Conservation (phyloP, 2,888 invertebrate genomes). For the Lepidochrysops patricia region DNA sequence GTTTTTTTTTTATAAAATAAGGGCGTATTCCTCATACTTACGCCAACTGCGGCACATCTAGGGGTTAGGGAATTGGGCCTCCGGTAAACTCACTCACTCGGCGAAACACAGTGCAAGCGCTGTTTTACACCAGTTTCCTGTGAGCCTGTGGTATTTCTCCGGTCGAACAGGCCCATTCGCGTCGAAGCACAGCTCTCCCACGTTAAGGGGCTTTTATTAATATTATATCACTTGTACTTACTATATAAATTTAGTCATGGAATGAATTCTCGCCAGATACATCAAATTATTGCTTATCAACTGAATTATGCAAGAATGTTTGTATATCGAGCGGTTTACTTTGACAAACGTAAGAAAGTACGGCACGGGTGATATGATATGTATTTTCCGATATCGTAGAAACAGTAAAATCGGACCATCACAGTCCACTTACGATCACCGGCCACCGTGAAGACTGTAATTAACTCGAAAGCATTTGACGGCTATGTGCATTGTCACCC, state of each 20-base stretch:
- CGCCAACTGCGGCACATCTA: too few species aligned
- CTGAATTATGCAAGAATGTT: not conserved
- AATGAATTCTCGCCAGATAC: not conserved
- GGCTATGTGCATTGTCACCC: not conserved
- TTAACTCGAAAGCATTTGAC: not conserved
- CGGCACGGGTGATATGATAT: not conserved
- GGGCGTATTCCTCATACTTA: too few species aligned
- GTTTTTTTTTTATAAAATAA: too few species aligned
- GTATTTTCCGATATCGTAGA: not conserved
- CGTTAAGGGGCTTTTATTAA: too few species aligned
- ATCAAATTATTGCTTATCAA: not conserved
- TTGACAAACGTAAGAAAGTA: not conserved
- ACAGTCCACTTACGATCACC: conserved; percentile 4
- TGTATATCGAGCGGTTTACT: not conserved
- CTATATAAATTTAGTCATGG: not conserved
- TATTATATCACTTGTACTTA: too few species aligned
- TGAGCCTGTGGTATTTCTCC: too few species aligned
- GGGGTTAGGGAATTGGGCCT: too few species aligned
- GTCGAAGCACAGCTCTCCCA: too few species aligned
- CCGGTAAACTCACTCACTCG: too few species aligned
- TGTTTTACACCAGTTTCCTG: too few species aligned
- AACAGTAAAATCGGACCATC: conserved; percentile 6
- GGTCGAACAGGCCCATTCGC: too few species aligned
- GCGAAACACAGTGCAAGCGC: too few species aligned
- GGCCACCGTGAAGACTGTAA: conserved; percentile 6